Conservation (phyloP, 92 coral and sea anemone species). For the Porites lobata region DNA sequence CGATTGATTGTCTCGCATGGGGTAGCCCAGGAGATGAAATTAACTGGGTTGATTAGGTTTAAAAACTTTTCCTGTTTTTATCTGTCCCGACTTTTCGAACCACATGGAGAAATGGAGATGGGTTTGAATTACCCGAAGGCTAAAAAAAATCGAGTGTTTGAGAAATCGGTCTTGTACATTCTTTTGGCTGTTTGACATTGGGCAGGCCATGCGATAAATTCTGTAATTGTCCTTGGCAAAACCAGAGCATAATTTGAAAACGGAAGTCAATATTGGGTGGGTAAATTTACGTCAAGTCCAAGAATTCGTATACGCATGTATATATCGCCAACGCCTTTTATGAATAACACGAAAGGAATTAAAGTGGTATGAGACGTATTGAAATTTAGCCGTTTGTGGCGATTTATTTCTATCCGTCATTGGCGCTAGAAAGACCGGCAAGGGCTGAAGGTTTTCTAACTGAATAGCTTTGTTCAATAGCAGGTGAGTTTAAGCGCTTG, state of each 20-base stretch:
- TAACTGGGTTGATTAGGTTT: too few species aligned
- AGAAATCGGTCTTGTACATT: too few species aligned
- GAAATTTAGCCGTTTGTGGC: neutral
- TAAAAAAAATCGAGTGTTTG: too few species aligned
- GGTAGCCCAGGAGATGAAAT: too few species aligned
- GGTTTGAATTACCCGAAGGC: too few species aligned
- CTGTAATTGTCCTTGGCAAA: neutral
- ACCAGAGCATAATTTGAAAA: neutral
- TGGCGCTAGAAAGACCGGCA: neutral
- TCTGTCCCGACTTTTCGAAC: too few species aligned
- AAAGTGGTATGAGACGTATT: neutral
- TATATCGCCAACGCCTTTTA: neutral
- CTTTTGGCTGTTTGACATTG: too few species aligned
- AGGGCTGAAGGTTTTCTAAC: neutral
- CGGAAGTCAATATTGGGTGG: neutral
- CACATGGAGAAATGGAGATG: too few species aligned
- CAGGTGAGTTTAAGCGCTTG: neutral
- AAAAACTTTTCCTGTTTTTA: too few species aligned
- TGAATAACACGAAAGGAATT: neutral
- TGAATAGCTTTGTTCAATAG: neutral
- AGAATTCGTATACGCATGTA: neutral
- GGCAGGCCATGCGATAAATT: neutral
- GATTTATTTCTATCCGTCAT: too few species aligned
- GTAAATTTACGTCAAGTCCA: conserved; percentile 2
- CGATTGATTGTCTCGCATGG: too few species aligned